phyloP scores from a whole-genome alignment of 2,888 invertebrate genomes.

The Agapostemon virescens region DNA sequence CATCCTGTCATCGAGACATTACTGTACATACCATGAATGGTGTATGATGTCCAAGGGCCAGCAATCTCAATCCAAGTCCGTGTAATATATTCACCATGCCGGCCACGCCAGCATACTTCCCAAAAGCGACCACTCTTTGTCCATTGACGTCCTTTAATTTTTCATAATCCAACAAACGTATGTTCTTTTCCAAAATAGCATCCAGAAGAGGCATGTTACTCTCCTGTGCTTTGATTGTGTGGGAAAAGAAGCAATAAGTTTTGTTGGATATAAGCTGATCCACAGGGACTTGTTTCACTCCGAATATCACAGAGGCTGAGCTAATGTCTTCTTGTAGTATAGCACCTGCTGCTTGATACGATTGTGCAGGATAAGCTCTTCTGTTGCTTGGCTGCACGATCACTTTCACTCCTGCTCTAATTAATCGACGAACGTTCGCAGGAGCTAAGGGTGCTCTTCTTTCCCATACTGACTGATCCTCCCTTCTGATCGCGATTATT shows the following conservation, averaged over 20 bases:
- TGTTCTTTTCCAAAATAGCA: conserved; percentile 97
- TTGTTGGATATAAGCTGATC: conserved; percentile 96
- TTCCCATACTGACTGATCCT: conserved; percentile 98
- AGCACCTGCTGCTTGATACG: conserved; percentile 95
- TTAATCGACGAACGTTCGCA: conserved; percentile 92
- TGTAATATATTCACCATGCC: conserved; percentile 99
- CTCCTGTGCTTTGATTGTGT: conserved; percentile 99
- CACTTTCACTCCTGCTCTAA: conserved; percentile 94
- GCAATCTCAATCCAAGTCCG: conserved; percentile 94
- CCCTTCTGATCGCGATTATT: conserved; percentile 92
- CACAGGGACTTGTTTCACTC: conserved; percentile 97
- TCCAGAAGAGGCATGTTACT: conserved; percentile 98
- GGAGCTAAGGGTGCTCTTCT: conserved; percentile 97
- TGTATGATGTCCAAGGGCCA: conserved; percentile 98
- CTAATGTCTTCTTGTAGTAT: conserved; percentile 97
- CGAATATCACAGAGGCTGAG: conserved; percentile 97
- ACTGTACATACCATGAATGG: conserved; percentile 93
- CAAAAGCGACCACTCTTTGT: conserved; percentile 97
- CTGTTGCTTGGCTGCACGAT: conserved; percentile 99
- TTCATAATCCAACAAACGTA: conserved; percentile 98
- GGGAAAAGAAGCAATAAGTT: conserved; percentile 99
- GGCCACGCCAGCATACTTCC: conserved; percentile 98
- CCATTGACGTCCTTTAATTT: conserved; percentile 95
- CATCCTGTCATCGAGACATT: neutral
- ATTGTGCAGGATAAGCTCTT: conserved; percentile 98